Evolutionary conservation across 2,888 invertebrate genomes (phyloP).

Genomic region (Harpalus rufipes): DNA sequence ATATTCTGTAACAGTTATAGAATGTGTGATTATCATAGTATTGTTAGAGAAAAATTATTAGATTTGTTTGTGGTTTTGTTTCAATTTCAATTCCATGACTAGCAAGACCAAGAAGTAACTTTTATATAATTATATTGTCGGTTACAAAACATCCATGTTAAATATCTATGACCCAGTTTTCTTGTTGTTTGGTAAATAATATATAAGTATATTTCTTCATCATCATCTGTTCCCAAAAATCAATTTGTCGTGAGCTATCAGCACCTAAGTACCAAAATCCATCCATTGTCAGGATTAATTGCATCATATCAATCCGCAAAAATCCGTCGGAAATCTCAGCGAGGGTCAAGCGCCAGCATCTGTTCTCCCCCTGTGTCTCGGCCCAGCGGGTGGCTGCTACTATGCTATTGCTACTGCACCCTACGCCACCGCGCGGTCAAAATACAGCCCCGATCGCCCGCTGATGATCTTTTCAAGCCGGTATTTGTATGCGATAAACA

Average conservation of each 20-base stretch:
- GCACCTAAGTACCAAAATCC: slow-evolving; percentile 51
- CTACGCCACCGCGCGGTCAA: neutral
- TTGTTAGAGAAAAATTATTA: no score
- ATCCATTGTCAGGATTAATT: slow-evolving; percentile 52
- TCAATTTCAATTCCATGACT: no score
- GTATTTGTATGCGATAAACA: slow-evolving; percentile 66
- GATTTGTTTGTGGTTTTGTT: no score
- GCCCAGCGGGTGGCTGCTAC: slow-evolving; percentile 13
- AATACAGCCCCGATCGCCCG: slow-evolving; percentile 19
- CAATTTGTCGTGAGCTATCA: slow-evolving; percentile 37
- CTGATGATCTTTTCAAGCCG: slow-evolving; percentile 59
- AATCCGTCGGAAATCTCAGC: slow-evolving; percentile 43
- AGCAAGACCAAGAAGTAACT: no score
- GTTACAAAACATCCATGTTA: no score
- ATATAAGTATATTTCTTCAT: neutral
- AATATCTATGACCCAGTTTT: no score
- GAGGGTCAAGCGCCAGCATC: slow-evolving; percentile 58
- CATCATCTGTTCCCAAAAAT: neutral
- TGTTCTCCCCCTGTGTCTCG: slow-evolving; percentile 27
- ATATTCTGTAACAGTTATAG: no score
- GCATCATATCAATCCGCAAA: slow-evolving; percentile 52
- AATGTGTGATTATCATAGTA: no score
- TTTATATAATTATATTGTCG: no score
- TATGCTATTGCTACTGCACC: no score
- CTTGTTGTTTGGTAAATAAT: no score